A percentile compares a stretch with the other conserved stretches of the same genome.
phyloP scores from a whole-genome alignment of 2,888 invertebrate genomes.

The Conistra vaccinii region DNA sequence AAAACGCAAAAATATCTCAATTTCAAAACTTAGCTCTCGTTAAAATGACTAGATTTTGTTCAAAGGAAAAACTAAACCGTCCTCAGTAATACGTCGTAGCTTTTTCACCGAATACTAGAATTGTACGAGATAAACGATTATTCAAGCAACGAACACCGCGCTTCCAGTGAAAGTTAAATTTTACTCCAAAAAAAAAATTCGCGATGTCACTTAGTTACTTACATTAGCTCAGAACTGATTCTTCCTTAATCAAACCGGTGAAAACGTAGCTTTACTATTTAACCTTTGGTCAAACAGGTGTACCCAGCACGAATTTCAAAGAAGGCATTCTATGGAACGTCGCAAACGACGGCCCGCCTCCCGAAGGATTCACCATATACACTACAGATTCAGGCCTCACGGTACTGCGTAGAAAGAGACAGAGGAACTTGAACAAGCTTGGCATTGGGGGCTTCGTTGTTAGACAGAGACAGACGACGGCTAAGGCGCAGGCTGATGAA shows the following conservation, averaged over 20 bases:
- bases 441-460: conserved; percentile 97
- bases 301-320: conserved; percentile 89
- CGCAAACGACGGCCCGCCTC: conserved; percentile 94
- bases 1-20: not conserved
- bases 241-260: not conserved
- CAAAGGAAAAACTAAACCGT: no score
- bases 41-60: not conserved
- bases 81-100: no score
- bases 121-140: not conserved
- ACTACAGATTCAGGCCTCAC: conserved; percentile 95
- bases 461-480: conserved; percentile 91
- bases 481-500: conserved; percentile 81
- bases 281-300: conserved; percentile 55
- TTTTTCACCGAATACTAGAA: conserved; percentile 3
- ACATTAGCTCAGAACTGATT: not conserved
- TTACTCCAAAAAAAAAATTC: not conserved
- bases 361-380: conserved; percentile 95
- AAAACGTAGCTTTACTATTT: conserved; percentile 32
- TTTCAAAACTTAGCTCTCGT: not conserved
- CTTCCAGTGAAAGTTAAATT: not conserved
- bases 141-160: not conserved
- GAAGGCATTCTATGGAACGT: conserved; percentile 96
- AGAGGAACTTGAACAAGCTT: conserved; percentile 96
- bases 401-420: conserved; percentile 95
- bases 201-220: not conserved